Conservation (phyloP, 2,888 invertebrate genomes). For the Gasteruption jaculator region DNA sequence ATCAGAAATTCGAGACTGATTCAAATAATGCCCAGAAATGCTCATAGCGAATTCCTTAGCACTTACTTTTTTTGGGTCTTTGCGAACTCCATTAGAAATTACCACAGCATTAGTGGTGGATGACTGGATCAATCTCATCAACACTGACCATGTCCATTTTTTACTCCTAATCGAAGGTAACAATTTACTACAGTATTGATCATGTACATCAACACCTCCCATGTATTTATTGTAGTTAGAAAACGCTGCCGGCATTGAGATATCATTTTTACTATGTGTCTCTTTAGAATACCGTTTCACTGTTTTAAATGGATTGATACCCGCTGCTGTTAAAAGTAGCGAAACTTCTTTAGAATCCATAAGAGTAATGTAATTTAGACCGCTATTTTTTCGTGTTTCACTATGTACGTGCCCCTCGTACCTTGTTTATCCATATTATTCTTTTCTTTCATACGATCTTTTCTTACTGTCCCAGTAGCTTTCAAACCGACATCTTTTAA, state of each 20-base stretch:
- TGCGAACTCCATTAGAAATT: not conserved
- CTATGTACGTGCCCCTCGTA: not conserved
- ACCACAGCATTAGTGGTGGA: not conserved
- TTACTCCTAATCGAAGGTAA: not conserved
- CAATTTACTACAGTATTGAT: slow-evolving; percentile 2
- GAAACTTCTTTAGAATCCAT: slow-evolving; percentile 3
- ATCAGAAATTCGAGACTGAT: no score
- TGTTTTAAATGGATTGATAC: not conserved
- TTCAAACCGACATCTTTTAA: slow-evolving; percentile 1
- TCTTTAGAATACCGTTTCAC: not conserved
- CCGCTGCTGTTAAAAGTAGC: slow-evolving; percentile 4
- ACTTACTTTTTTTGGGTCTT: slow-evolving; percentile 1
- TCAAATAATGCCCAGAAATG: slow-evolving; percentile 1
- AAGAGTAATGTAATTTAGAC: slow-evolving; percentile 4
- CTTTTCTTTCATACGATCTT: slow-evolving; percentile 1
- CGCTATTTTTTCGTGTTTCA: slow-evolving; percentile 6
- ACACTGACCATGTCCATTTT: slow-evolving; percentile 3
- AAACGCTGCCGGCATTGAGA: not conserved
- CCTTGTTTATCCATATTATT: slow-evolving; percentile 4
- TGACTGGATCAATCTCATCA: slow-evolving; percentile 2
- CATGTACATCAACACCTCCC: slow-evolving; percentile 1
- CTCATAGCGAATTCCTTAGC: slow-evolving; percentile 10
- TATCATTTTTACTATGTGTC: not conserved
- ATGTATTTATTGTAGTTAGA: not conserved
- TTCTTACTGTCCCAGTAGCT: slow-evolving; percentile 2